Evolutionary conservation across 2,888 invertebrate species (phyloP), one percentile per base, ranked within the genome.

Genomic region (Resseliella maxima): DNA sequence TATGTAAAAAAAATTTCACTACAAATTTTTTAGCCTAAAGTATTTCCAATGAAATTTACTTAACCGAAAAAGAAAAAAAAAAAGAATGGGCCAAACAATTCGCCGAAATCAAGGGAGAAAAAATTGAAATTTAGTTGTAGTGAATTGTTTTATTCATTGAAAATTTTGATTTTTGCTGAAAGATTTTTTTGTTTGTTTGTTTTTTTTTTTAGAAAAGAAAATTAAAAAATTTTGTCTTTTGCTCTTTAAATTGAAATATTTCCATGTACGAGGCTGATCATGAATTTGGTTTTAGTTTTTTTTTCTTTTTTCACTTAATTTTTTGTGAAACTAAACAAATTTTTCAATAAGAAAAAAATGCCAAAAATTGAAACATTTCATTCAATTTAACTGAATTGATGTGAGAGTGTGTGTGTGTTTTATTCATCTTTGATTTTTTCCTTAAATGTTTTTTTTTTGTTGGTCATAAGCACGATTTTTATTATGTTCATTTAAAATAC

Each of bases 1-100:
- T 31, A 72, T 72, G 31, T 72, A 72, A 72, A 72, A 72, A n/a
- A 72, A 72, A 72, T 72, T 72, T 72, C 72, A 72, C 72, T 72
- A 72, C 72, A 31, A 72, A 72, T 72, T 72, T 31, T 31, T 72
- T 72, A 72, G 31, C 35, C 72, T 72, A 72, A 31, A 72, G 31
- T 72, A 0, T 72, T 59, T 59, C 59, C 59, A 50, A 50, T 59
- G 59, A 41, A 41, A 41, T 41, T 27, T 59, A 24, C 59, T 50
- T 59, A 59, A 24, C 59, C 24, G 59, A 59, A 50, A 50, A 50
- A 18, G 24, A 24, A 10, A 24, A 50, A 50, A 50, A 50, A 50
- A 50, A 18, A 15, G 15, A 50, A 50, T 50, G n/a, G n/a, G n/a
- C n/a, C n/a, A n/a, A n/a, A n/a, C n/a, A n/a, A 41, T 41, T 41